phyloP scores from a whole-genome alignment of 2,888 invertebrate species.

The Coelopa pilipes region DNA sequence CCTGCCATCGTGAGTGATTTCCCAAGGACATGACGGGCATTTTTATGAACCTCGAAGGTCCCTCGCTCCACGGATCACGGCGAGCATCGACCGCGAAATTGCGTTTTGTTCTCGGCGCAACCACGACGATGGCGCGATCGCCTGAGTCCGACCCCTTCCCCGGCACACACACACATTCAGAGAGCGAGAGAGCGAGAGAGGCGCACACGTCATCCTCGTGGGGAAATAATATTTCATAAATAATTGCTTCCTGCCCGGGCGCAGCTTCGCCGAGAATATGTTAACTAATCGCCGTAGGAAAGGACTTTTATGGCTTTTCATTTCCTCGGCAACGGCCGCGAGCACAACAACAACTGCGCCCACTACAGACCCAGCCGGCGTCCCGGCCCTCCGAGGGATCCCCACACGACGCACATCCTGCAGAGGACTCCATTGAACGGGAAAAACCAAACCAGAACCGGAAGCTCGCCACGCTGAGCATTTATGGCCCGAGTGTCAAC shows the following conservation, averaged over 20 bases:
- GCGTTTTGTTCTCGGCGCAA: neutral
- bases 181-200: no score
- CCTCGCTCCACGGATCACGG: neutral
- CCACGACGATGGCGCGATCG: no score
- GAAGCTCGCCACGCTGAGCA: slow-evolving; percentile 64
- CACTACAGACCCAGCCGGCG: no score
- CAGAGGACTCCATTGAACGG: slow-evolving; percentile 70
- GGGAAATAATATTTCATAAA: slow-evolving; percentile 65
- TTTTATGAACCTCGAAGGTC: neutral
- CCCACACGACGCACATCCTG: slow-evolving; percentile 48
- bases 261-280: slow-evolving; percentile 55
- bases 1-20: neutral
- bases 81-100: neutral
- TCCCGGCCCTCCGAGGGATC: neutral
- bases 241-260: slow-evolving; percentile 60
- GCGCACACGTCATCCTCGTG: no score
- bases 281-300: slow-evolving; percentile 66
- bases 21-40: neutral
- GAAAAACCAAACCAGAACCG: slow-evolving; percentile 64
- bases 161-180: no score
- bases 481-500: slow-evolving; percentile 38
- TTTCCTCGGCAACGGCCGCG: slow-evolving; percentile 54
- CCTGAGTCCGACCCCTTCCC: no score
- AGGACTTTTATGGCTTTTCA: slow-evolving; percentile 66
- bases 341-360: slow-evolving; percentile 21